A percentile compares a stretch with the other conserved stretches of the same genome.
These are phyloP conservation scores for Melierax canorus DNA, from an alignment of 2,113 vertebrate species.

Conservation along the genomic window DNA sequence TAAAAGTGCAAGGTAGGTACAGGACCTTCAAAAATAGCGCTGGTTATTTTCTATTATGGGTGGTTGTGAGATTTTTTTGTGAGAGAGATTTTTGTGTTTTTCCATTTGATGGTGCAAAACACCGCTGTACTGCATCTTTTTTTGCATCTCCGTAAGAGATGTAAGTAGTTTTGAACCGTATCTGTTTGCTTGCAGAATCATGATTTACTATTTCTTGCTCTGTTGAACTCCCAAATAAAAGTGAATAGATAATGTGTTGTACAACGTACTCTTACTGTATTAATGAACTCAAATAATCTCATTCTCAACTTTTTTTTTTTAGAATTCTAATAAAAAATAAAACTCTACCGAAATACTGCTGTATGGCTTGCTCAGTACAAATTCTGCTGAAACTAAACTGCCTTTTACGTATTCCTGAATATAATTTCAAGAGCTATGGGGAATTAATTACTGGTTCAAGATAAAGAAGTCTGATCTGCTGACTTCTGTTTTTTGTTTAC, in stretches of 20 bases:
- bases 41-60: neutral
- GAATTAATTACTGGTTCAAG: neutral
- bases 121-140: neutral
- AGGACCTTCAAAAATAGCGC: neutral
- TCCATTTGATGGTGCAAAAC: neutral
- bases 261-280: neutral
- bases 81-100: neutral
- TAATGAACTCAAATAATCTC: neutral
- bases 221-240: neutral
- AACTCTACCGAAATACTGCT: neutral
- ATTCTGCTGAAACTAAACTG: neutral
- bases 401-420: neutral
- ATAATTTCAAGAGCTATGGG: neutral
- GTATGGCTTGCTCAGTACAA: neutral
- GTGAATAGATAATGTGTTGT: neutral
- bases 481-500: neutral
- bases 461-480: neutral
- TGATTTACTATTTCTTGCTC: neutral
- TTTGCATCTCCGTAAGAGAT: neutral
- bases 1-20: neutral
- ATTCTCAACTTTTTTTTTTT: neutral
- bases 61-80: neutral
- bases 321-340: neutral
- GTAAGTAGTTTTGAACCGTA: fast-evolving
- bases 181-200: neutral